Evolutionary conservation across 2,113 vertebrate species (phyloP).

Genomic region (Brachypodius melanocephalos): DNA sequence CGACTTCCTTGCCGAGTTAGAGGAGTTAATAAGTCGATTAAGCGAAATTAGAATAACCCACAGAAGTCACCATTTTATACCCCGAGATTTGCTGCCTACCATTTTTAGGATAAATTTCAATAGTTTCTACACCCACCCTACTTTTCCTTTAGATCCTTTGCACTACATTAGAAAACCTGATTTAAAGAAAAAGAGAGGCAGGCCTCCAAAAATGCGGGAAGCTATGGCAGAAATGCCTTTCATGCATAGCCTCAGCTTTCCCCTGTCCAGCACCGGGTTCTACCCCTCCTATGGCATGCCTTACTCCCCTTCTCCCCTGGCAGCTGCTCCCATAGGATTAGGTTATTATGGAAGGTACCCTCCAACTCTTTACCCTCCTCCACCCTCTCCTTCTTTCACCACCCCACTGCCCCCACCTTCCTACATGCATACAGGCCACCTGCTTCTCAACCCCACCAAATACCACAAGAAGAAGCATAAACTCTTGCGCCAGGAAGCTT

Average conservation of each 20-base stretch:
- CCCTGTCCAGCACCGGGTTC: conserved; percentile 84
- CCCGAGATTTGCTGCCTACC: conserved; percentile 86
- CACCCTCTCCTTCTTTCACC: conserved; percentile 86
- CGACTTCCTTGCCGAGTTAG: conserved; percentile 88
- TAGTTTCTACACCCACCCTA: conserved; percentile 85
- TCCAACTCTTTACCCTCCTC: conserved; percentile 85
- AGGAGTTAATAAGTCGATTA: conserved; percentile 86
- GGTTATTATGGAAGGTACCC: conserved; percentile 92
- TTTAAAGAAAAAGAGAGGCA: conserved; percentile 87
- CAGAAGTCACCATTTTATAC: conserved; percentile 81
- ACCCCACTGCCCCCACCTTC: conserved; percentile 83
- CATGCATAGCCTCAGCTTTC: conserved; percentile 93
- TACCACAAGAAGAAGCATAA: conserved; percentile 94
- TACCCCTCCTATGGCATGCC: conserved; percentile 95
- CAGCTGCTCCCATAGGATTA: conserved; percentile 85
- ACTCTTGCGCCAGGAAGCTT: conserved; percentile 85
- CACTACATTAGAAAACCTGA: conserved; percentile 88
- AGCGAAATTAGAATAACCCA: conserved; percentile 89
- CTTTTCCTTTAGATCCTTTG: conserved; percentile 85
- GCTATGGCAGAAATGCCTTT: conserved; percentile 96
- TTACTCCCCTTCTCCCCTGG: conserved; percentile 87
- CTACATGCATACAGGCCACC: conserved; percentile 85
- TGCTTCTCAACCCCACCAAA: conserved; percentile 92
- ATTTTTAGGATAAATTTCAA: conserved; percentile 89
- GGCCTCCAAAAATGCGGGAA: conserved; percentile 89